Percentiles rank a stretch among this genome's conserved stretches.
phyloP scores from a whole-genome alignment of 2,797 vertebrate genomes.

The Iguana delicatissima region DNA sequence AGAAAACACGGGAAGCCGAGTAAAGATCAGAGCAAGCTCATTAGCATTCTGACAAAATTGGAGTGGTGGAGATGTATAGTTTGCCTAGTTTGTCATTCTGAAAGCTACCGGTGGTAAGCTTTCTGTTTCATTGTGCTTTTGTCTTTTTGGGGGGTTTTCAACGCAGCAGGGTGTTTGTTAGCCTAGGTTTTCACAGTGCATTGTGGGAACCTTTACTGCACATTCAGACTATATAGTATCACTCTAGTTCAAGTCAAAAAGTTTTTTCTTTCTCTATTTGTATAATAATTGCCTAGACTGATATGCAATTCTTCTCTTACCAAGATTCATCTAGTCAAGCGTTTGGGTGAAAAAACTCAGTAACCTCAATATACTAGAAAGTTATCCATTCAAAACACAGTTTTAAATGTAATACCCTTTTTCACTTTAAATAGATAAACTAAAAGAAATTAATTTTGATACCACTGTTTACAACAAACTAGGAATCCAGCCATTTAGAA shows the following conservation, averaged over 20 bases:
- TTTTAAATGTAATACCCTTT: constrained; percentile 56
- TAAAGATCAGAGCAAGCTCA: constrained; percentile 98
- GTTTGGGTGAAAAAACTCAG: constrained; percentile 46
- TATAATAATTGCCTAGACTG: constrained; percentile 75
- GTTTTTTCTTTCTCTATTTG: constrained; percentile 71
- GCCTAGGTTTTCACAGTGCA: constrained; percentile 90
- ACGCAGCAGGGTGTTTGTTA: constrained; percentile 89
- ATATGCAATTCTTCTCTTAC: constrained; percentile 47
- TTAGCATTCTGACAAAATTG: constrained; percentile 97
- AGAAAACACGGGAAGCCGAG: constrained; percentile 97
- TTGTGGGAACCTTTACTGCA: constrained; percentile 88
- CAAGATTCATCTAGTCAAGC: constrained; percentile 49
- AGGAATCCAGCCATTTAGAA: constrained; percentile 74
- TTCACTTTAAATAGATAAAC: constrained; percentile 74
- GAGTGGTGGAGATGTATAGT: constrained; percentile 95
- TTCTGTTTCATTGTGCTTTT: constrained; percentile 97
- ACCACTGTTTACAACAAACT: constrained; percentile 75
- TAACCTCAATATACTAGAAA: constrained; percentile 40
- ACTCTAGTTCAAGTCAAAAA: constrained; percentile 82
- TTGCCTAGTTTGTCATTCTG: constrained; percentile 90
- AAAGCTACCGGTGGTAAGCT: constrained; percentile 91
- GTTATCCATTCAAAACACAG: constrained; percentile 58
- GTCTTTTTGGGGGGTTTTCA: constrained; percentile 90
- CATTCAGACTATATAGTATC: constrained; percentile 84
- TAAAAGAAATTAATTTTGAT: constrained; percentile 78